Percentiles rank a stretch among this genome's conserved stretches.
Conservation (phyloP, 2,888 invertebrate genomes). For the Disparrhopalites patrizii region DNA sequence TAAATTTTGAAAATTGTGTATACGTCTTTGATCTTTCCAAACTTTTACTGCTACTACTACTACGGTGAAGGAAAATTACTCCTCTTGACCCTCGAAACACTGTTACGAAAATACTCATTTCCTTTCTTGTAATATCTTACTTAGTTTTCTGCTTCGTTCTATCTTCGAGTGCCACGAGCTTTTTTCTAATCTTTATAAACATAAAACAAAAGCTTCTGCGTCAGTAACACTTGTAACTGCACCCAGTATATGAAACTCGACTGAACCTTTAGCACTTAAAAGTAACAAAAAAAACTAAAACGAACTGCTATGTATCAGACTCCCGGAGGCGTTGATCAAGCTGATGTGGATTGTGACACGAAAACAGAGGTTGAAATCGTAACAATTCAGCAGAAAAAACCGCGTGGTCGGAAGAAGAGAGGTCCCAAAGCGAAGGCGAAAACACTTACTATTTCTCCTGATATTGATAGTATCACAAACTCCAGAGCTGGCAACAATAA, state of each 20-base stretch:
- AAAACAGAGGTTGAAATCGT: background rate
- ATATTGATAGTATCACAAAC: background rate
- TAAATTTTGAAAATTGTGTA: background rate
- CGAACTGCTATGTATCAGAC: constrained; percentile 2
- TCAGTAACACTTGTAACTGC: background rate
- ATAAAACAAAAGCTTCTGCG: constrained; percentile 4
- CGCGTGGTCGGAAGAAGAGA: constrained; percentile 4
- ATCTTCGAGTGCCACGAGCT: background rate
- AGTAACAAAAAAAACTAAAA: background rate
- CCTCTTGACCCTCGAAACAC: background rate
- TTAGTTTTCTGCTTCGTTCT: background rate
- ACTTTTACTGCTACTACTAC: background rate
- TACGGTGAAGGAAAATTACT: background rate
- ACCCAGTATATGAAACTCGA: background rate
- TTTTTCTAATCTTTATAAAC: background rate
- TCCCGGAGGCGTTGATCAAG: background rate
- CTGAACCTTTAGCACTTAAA: background rate
- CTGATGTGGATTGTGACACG: background rate
- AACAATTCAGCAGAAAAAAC: background rate
- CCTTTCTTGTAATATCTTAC: background rate
- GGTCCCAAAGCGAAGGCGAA: background rate
- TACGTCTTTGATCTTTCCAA: background rate
- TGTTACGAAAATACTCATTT: background rate
- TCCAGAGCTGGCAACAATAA: background rate
- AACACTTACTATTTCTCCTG: background rate